A percentile compares a stretch with the other conserved stretches of the same genome.
phyloP scores from a whole-genome alignment of 2,797 vertebrate species.

The Vultur gryphus region DNA sequence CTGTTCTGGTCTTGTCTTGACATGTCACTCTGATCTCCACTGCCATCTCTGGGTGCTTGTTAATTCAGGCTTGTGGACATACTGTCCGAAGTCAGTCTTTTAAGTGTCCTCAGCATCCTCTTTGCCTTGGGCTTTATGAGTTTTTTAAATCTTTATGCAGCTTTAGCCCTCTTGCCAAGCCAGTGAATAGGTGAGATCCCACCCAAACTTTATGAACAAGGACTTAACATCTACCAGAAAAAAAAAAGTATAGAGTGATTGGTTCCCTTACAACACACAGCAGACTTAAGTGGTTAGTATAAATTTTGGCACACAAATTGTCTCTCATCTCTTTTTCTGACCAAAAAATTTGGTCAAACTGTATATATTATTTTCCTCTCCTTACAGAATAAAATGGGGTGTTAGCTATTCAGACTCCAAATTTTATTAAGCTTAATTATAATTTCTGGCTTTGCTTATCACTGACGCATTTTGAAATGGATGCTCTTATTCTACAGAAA shows the following conservation, averaged over 20 bases:
- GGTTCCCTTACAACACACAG: neutral
- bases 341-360: neutral
- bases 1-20: neutral
- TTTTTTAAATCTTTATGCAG: neutral
- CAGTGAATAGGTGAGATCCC: neutral
- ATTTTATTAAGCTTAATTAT: neutral
- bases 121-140: neutral
- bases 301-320: neutral
- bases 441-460: neutral
- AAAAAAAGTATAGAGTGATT: neutral
- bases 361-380: neutral
- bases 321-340: neutral
- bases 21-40: neutral
- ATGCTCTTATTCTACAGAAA: neutral
- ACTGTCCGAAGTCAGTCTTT: neutral
- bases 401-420: neutral
- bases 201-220: neutral
- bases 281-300: neutral
- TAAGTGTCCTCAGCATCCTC: neutral
- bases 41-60: neutral
- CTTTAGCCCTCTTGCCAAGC: neutral
- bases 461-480: neutral
- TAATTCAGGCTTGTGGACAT: neutral
- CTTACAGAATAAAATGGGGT: neutral
- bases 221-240: neutral